Evolutionary conservation across 2,113 vertebrate species (phyloP), one percentile per base, ranked within the genome.

Genomic region (Electrona antarctica): DNA sequence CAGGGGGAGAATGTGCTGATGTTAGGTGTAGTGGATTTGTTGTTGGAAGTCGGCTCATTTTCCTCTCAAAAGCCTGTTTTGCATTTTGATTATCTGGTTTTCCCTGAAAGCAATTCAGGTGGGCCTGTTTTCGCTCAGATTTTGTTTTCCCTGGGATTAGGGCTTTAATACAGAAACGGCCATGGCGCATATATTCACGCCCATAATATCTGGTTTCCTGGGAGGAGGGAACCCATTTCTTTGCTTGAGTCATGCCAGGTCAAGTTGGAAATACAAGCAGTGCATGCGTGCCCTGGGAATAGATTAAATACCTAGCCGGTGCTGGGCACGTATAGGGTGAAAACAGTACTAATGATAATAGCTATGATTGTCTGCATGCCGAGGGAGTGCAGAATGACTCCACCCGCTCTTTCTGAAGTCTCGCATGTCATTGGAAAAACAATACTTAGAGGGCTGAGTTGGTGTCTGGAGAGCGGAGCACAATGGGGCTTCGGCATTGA

Each of bases 51-150:
- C 61, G 41, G 70, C 74, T 86, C 77, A 86, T 87, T 88, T 87
- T 85, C 79, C 82, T 64, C 79, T 86, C 76, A 87, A 83, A 41
- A 85, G 81, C 63, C 88, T 91, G 80, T 88, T 93, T 93, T 91
- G 90, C 90, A 93, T 93, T 92, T 91, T 92, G 88, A 93, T 92
- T 89, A 88, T 89, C 86, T 74, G 60, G 48, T 81, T 87, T 85
- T 64, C 12, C 77, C 70, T 87, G 77, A 83, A 90, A 87, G 67
- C 70, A 78, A 91, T 86, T 83, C 81, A 81, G 84, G 72, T 83
- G 76, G 82, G 79, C 68, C 76, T 69, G 80, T 81, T 89, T 80
- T 6, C 55, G 9, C 69, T 71, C 77, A 62, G 79, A 77, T 87
- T 41, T 89, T 81, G 83, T 89, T 87, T 91, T 84, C 69, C 69